Conservation (phyloP, 2,113 vertebrate genomes). For the Beaufortia kweichowensis region DNA sequence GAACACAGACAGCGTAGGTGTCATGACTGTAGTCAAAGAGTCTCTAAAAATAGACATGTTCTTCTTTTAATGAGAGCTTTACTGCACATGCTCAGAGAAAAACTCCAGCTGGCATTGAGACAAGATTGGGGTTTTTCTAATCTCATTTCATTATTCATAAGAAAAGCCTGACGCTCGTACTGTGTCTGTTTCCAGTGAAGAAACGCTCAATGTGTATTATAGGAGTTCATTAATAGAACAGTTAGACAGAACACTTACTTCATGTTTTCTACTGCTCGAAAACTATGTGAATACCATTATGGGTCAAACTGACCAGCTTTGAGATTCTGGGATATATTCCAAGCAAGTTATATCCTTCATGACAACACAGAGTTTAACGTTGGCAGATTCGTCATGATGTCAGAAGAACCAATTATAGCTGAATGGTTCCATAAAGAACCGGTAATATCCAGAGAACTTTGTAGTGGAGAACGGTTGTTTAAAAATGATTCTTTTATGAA, state of each 20-base stretch:
- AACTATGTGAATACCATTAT: background rate
- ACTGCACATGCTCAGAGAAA: background rate
- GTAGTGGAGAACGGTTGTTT: too few species aligned
- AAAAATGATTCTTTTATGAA: too few species aligned
- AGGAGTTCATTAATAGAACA: too few species aligned
- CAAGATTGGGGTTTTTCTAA: conserved; percentile 7
- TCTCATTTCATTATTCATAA: background rate
- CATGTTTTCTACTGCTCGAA: background rate
- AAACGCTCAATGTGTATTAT: too few species aligned
- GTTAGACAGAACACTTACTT: background rate
- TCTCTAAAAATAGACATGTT: background rate
- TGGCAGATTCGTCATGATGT: too few species aligned
- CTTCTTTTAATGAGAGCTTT: conserved; percentile 12
- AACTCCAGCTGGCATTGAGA: background rate
- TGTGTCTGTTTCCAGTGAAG: background rate
- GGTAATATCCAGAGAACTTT: too few species aligned
- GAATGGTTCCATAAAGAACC: too few species aligned
- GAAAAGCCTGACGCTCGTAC: background rate
- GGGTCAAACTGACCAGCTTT: too few species aligned
- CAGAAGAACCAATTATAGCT: too few species aligned
- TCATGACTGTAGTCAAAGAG: conserved; percentile 21
- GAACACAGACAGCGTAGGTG: conserved; percentile 28
- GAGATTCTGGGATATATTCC: too few species aligned
- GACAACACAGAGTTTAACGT: too few species aligned
- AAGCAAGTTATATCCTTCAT: too few species aligned